Base-by-base conservation (phyloP, 2,113 vertebrate species). In the Scomber scombrus region DNA sequence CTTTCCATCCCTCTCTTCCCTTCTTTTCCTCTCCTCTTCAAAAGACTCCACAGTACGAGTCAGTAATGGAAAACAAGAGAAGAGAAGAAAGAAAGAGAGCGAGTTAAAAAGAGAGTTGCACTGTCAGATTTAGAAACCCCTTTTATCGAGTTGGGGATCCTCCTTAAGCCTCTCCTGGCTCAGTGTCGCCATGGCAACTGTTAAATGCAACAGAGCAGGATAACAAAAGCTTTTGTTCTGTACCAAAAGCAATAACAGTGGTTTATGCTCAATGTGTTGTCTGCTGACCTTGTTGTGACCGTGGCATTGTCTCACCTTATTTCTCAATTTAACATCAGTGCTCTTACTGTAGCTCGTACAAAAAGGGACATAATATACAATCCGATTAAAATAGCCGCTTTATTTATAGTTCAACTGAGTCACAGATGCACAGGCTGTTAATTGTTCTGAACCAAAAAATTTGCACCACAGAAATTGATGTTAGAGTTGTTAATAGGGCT, bases 141-240 rank as follows among this genome's bases (percentile, higher is more conserved):
- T 64, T 85, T 80, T 88, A 88, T 87, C 71, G 45, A 84, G 75
- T 88, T 86, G 56, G 71, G 84, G 70, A 91, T 88, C 88, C 82
- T 87, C 82, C 45, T 85, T 78, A 70, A 85, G 60, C 75, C 75
- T 86, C 58, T 85, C 74, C 77, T 86, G 70, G 60, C 65, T 80
- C 55, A 0, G 8, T 12, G 85, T 93, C 61, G 40, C 88, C 82
- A 92, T 88, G 81, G 92, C 79, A 93, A 93, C 89, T 77, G 72
- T 76, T 85, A 85, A 89, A 87, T 6, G 80, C 79, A 74, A 83
- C 66, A 63, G 75, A 67, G 43, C 50, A 15, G 71, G 70, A 75
- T 87, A 84, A 90, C 85, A 86, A 94, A 87, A 86, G 84, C 81
- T 81, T 90, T 90, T 90, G 86, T 87, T 85, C 78, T 43, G 61